Conservation (phyloP, 1,140 invertebrate species). For the Neotoxoptera formosana region DNA sequence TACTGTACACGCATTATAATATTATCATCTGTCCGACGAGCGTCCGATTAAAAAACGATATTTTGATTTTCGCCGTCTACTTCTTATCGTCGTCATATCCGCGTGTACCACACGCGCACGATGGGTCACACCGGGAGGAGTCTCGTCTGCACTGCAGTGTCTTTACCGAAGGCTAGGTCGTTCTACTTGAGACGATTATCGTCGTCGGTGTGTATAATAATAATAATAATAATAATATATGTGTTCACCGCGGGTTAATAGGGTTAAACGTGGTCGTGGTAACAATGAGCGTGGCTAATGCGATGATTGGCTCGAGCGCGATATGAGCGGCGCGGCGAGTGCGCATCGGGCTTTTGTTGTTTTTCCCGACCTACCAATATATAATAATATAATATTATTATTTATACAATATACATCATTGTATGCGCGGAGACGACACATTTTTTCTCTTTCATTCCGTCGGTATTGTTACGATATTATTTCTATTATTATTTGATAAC, state of each 20-base stretch:
- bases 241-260: background rate
- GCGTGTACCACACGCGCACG: background rate
- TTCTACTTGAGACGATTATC: constrained; percentile 19
- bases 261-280: constrained; percentile 7
- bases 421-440: background rate
- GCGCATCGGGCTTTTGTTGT: background rate
- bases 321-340: background rate
- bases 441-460: constrained; percentile 15
- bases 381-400: background rate
- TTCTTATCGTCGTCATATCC: background rate
- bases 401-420: background rate
- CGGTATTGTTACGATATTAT: no score
- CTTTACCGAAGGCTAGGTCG: background rate
- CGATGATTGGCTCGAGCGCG: background rate
- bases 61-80: background rate
- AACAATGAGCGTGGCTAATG: background rate
- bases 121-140: background rate
- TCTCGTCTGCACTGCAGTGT: background rate
- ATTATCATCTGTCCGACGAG: background rate
- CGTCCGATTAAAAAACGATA: background rate
- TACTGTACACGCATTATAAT: no score
- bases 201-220: background rate
- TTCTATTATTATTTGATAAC: background rate
- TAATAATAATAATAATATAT: background rate
- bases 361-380: background rate